Evolutionary conservation across 2,113 vertebrate species (phyloP), one percentile per base, ranked within the genome.

Genomic region (Epinephelus fuscoguttatus): DNA sequence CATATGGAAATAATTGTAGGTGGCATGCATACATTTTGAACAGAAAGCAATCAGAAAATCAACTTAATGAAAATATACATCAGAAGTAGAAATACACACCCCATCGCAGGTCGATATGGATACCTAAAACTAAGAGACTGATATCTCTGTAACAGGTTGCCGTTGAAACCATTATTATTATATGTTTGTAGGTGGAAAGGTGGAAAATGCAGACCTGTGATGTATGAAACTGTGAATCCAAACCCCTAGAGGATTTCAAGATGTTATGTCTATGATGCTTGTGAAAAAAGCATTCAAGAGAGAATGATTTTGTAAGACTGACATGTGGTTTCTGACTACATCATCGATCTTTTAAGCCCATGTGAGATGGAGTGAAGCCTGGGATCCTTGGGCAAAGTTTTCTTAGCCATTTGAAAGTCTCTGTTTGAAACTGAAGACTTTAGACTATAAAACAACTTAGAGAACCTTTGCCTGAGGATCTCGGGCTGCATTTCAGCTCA

Each of bases 331-430:
- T 42, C 17, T 27, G 56, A 52, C 68, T 70, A 42, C 23, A 27
- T 30, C 30, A 79, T 79, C 33, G n/a, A 62, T 70, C 67, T 52
- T 30, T 40, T 17, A 53, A 68, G 45, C 63, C 42, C 45, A 78
- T 60, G 30, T 61, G 76, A 80, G 49, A 55, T 40, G 49, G 10
- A 27, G 9, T 45, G 27, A 70, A 57, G 69, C 33, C 21, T 25
- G 15, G 15, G 37, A 57, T 57, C 77, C 49, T 55, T 17, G 49
- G 66, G 67, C 63, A 69, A 69, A 50, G 75, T 79, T 70, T 79
- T 70, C 57, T 63, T 50, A 21, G 57, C 59, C 68, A 37, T 72
- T 66, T 57, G 52, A 66, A 72, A 73, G 50, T 37, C 50, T 80
- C n/a, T 18, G 47, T 37, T 62, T 64, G 49, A 61, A 56, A 47